Evolutionary conservation across 2,113 vertebrate species (phyloP), one percentile per base, ranked within the genome.

Genomic region (Dissostichus mawsoni): DNA sequence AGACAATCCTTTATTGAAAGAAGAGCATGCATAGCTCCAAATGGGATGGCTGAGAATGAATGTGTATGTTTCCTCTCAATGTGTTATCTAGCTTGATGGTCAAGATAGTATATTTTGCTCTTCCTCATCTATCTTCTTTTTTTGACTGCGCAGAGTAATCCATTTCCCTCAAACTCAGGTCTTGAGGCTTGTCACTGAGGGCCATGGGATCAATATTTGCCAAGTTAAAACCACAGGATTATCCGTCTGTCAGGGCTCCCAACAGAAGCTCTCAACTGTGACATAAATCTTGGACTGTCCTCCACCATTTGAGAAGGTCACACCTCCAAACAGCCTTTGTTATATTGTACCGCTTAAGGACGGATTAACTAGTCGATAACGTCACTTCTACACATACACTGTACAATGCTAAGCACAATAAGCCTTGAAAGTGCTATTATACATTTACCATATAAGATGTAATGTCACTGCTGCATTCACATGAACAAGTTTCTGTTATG

Each of bases 181-280:
- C 91, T 92, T 80, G 83, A 91, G 85, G 91, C 89, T 89, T 82
- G 88, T 82, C 89, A 90, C 93, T 76, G 87, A 90, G 92, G 91
- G 75, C 88, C 89, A 81, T 62, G 53, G 84, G 92, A 95, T 95
- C 95, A 95, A 95, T 95, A 95, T 95, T 95, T 95, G 92, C 94
- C 93, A 93, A 93, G 94, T 95, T 95, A 94, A 95, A 95, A 95
- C 94, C 92, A 90, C 89, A 93, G 93, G 95, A 95, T 95, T 95
- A 95, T 95, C 94, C 81, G 69, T 94, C 93, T 91, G 91, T 95
- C 94, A 94, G 88, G 83, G 80, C 87, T 88, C 80, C 87, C 89
- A 93, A 94, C 91, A 94, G 91, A 93, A 94, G 83, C 94, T 90
- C 92, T 94, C 92, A 90, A 82, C 90, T 93, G 88, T 94, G 93